These are phyloP conservation scores for Penaeus chinensis DNA, from an alignment of 1,140 invertebrate genomes.

Conservation along the genomic window DNA sequence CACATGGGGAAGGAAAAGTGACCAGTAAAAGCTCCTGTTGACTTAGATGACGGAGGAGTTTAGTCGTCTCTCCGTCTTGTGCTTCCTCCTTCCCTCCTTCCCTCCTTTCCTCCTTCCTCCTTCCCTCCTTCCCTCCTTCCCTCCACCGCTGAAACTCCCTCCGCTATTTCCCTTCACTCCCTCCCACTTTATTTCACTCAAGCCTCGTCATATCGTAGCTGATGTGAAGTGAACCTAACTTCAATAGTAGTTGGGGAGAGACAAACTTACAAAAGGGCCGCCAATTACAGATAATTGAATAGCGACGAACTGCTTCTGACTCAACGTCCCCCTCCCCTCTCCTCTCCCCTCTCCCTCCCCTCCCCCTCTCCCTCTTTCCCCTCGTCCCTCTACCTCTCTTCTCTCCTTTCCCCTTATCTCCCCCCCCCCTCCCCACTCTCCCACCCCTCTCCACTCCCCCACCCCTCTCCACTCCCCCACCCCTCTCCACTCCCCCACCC, in stretches of 20 bases:
- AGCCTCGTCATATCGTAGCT: conserved; percentile 19
- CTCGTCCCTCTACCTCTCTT: too few species aligned
- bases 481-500: too few species aligned
- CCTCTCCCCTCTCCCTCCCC: neutral
- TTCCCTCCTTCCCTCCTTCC: neutral
- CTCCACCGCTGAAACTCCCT: neutral
- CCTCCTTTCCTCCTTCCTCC: too few species aligned
- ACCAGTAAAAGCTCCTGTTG: too few species aligned
- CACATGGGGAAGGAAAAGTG: too few species aligned
- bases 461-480: too few species aligned
- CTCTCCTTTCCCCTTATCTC: neutral
- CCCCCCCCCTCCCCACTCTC: too few species aligned
- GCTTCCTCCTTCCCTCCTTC: neutral
- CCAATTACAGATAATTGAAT: conserved; percentile 56
- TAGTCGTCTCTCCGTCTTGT: too few species aligned
- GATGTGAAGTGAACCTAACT: conserved; percentile 29
- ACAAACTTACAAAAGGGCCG: conserved; percentile 36
- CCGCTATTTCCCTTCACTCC: neutral
- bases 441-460: too few species aligned
- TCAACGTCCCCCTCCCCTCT: neutral
- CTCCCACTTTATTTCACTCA: conserved; percentile 18
- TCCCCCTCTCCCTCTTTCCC: neutral
- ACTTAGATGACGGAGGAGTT: too few species aligned
- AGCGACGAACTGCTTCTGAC: conserved; percentile 16
- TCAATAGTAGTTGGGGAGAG: conserved; percentile 42